Base-by-base conservation (phyloP, 2,113 vertebrate species). In the Chloropsis cyanopogon region DNA sequence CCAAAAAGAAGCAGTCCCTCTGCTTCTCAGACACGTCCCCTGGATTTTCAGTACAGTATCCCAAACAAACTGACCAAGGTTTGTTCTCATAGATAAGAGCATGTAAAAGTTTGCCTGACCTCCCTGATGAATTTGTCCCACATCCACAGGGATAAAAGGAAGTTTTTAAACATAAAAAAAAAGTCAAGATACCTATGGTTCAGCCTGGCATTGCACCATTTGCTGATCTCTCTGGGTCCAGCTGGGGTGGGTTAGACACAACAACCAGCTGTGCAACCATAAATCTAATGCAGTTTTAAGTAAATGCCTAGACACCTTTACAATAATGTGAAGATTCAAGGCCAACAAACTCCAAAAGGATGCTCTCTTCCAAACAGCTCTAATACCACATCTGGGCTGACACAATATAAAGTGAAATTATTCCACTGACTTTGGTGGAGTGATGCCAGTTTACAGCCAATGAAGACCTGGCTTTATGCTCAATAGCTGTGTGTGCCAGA, bases 381-480 rank as follows among this genome's bases (percentile, higher is more conserved):
- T 37, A 63, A 41, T 47, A 63, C 44, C 85, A 83, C 60, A 92
- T 93, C 82, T 88, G 68, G 88, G 22, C 39, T 0, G 0, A 76
- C 82, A 90, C 37, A 88, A 49, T 81, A 88, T 50, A 26, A 81
- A 81, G 64, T 54, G 70, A 78, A 95, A 72, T 87, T 85, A 76
- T 76, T 95, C 81, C 59, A 66, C 64, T 68, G 50, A 72, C 49
- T 95, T 87, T 6, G 9, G 65, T 88, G 93, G 64, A 95, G 47
- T 3, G 0, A 88, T 59, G 85, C 82, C 82, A 90, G 41, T 33
- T 92, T 86, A 68, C 35, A 71, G 50, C n/a, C 1, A 0, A 35
- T 60, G 85, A 90, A 94, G 90, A 88, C 92, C 88, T 92, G 92
- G 86, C 80, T 88, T 86, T 86, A 73, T 69, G 18, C 80, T 95